A percentile compares a stretch with the other conserved stretches of the same genome.
Evolutionary conservation across 2,797 vertebrate species (phyloP).

Genomic region (Sebastes iracundus): DNA sequence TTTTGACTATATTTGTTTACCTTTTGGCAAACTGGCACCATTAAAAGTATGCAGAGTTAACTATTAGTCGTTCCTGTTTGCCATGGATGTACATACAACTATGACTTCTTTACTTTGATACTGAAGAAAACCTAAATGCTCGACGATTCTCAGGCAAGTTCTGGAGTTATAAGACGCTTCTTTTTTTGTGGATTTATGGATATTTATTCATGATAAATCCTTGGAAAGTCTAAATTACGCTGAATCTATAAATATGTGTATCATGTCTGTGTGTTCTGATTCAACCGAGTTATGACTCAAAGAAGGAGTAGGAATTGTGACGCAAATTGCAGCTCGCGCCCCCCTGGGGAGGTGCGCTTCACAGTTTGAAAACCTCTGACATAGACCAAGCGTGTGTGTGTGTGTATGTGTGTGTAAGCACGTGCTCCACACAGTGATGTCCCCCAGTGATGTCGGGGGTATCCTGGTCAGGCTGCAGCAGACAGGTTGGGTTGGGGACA

Average conservation of each 20-base stretch:
- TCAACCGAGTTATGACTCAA: neutral
- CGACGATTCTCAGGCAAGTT: too few relatives aligned
- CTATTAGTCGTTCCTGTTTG: accelerated
- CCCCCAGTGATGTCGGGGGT: conserved; percentile 12
- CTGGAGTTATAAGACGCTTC: neutral
- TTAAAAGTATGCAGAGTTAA: neutral
- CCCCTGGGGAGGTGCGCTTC: too few relatives aligned
- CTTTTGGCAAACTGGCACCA: neutral
- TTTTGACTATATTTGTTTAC: neutral
- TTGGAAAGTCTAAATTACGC: neutral
- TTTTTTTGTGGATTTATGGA: neutral
- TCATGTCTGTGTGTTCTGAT: neutral
- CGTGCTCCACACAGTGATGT: neutral
- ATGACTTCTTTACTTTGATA: neutral
- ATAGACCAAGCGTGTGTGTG: neutral
- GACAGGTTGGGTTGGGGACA: conserved; percentile 44
- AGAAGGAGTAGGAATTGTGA: neutral
- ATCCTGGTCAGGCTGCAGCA: conserved; percentile 30
- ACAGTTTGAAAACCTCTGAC: too few relatives aligned
- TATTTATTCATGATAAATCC: neutral
- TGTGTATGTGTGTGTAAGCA: neutral
- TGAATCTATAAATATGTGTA: neutral
- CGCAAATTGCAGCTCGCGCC: neutral
- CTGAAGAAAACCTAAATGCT: too few relatives aligned
- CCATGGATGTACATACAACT: neutral